phyloP scores from a whole-genome alignment of 2,888 invertebrate genomes.

The Phalangium opilio region DNA sequence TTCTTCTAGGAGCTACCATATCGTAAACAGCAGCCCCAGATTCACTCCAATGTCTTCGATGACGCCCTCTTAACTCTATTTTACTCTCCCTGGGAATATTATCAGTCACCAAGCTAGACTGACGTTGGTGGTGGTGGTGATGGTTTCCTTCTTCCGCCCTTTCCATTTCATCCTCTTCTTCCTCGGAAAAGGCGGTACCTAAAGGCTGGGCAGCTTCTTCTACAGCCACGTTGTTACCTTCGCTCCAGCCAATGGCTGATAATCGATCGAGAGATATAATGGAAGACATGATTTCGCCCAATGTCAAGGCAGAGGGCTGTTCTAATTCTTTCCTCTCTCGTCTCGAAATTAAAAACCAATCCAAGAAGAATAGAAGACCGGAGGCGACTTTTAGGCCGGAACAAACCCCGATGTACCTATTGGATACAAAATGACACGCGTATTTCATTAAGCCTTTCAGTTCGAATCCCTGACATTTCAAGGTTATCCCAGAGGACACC shows the following conservation, averaged over 20 bases:
- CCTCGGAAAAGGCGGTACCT: slow-evolving; percentile 8
- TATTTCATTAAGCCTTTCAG: too few relatives aligned
- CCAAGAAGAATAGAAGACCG: slow-evolving; percentile 63
- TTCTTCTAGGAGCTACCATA: too few relatives aligned
- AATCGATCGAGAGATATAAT: slow-evolving; percentile 24
- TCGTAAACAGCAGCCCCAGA: too few relatives aligned
- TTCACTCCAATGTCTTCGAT: too few relatives aligned
- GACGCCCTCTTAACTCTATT: too few relatives aligned
- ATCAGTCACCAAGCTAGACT: too few relatives aligned
- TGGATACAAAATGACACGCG: too few relatives aligned
- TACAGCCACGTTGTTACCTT: slow-evolving; percentile 7
- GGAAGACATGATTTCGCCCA: slow-evolving; percentile 44
- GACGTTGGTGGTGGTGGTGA: too few relatives aligned
- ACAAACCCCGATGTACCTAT: slow-evolving; percentile 79
- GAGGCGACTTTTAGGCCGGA: slow-evolving; percentile 77
- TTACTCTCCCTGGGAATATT: too few relatives aligned
- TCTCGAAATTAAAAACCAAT: slow-evolving; percentile 74
- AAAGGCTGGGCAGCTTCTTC: slow-evolving; percentile 14
- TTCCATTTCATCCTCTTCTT: neutral
- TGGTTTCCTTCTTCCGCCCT: too few relatives aligned
- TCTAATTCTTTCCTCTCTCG: slow-evolving; percentile 46
- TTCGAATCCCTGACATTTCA: too few relatives aligned
- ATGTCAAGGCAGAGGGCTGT: slow-evolving; percentile 37
- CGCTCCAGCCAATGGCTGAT: slow-evolving; percentile 18
- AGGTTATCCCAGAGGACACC: too few relatives aligned